phyloP scores from a whole-genome alignment of 1,140 invertebrate genomes.

The Plodia interpunctella region DNA sequence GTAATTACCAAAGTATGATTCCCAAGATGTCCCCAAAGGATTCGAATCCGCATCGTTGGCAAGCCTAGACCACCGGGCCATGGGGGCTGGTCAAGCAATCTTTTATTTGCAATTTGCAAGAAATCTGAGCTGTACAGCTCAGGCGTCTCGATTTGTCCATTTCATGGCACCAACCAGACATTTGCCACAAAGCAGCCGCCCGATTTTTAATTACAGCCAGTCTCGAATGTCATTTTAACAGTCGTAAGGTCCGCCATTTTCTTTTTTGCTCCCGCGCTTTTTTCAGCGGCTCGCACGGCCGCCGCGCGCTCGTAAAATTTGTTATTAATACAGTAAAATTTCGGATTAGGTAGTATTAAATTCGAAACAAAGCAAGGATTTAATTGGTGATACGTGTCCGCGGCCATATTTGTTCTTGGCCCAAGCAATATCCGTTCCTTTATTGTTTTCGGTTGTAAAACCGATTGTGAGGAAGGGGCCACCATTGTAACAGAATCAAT shows the following conservation, averaged over 20 bases:
- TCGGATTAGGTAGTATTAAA: conserved; percentile 72
- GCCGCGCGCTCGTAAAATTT: conserved; percentile 57
- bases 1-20: no score
- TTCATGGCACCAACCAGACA: conserved; percentile 16
- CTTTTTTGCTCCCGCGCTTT: conserved; percentile 60
- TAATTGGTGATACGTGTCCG: conserved; percentile 67
- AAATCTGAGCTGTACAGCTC: neutral
- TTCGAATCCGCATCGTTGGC: no score
- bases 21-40: no score
- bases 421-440: conserved; percentile 44
- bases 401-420: conserved; percentile 33
- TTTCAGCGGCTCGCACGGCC: conserved; percentile 30
- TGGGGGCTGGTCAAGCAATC: neutral
- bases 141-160: conserved; percentile 7
- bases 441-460: conserved; percentile 67
- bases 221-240: conserved; percentile 61
- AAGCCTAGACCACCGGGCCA: no score
- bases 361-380: conserved; percentile 72
- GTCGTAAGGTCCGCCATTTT: conserved; percentile 21
- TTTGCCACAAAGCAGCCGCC: conserved; percentile 20
- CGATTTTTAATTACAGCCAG: conserved; percentile 16
- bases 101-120: neutral
- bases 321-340: conserved; percentile 74
- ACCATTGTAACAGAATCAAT: conserved; percentile 25
- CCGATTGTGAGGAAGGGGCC: conserved; percentile 27